Evolutionary conservation across 2,113 vertebrate genomes (phyloP).

Genomic region (Pachypanchax playfairii): DNA sequence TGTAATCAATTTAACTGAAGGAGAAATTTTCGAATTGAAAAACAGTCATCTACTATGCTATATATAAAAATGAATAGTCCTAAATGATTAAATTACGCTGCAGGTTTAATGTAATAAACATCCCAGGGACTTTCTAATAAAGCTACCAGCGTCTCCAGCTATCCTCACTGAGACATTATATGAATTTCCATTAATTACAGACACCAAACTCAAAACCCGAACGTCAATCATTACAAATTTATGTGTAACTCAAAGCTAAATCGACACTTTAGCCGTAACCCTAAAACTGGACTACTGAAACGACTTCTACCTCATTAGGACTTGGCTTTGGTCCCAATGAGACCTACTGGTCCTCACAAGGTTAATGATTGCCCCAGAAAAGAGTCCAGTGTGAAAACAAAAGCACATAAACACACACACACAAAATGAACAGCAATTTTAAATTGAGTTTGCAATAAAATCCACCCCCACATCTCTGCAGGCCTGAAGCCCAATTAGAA

Average conservation of each 20-base stretch:
- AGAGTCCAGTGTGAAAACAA: not conserved
- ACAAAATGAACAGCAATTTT: not conserved
- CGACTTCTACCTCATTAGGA: not conserved
- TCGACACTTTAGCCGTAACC: not conserved
- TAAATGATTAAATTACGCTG: slow-evolving; percentile 3
- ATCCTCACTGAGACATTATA: slow-evolving; percentile 1
- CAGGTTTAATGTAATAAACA: slow-evolving; percentile 4
- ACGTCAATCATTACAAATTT: not conserved
- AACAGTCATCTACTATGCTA: slow-evolving; percentile 12
- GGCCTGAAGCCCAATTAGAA: slow-evolving; percentile 35
- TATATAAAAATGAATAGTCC: slow-evolving; percentile 1
- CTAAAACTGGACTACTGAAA: not conserved
- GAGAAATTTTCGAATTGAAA: slow-evolving; percentile 13
- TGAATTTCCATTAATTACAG: not conserved
- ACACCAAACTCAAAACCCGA: not conserved
- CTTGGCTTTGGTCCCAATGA: not conserved
- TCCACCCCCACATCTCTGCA: slow-evolving; percentile 19
- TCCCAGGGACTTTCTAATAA: slow-evolving; percentile 3
- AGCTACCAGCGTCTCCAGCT: not conserved
- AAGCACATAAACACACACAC: not conserved
- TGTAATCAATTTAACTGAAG: slow-evolving; percentile 16
- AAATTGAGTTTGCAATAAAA: not conserved
- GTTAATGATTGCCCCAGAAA: not conserved
- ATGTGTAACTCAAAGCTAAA: not conserved
- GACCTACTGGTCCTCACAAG: not conserved